Base-by-base conservation (phyloP, 2,797 vertebrate genomes). In the Siniperca scherzeri region DNA sequence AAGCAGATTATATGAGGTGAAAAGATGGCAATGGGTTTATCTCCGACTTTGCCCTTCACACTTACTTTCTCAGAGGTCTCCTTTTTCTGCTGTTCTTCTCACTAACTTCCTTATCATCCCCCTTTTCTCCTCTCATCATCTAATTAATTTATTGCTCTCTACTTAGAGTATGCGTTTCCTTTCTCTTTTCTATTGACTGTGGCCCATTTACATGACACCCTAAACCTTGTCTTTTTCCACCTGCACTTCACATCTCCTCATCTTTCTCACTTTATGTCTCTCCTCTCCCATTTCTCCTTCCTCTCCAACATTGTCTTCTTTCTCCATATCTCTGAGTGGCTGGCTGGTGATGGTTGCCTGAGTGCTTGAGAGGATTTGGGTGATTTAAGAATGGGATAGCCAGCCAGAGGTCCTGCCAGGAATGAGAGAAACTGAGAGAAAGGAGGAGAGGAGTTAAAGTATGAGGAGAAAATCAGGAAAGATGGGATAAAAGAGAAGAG, bases 1-100 rank as follows among this genome's bases (percentile, higher is more conserved):
- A 77, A 91, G 77, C 87, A 74, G 17, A 80, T 86, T 91, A 92
- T 87, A 93, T 73, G 64, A 82, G 46, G 33, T 77, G 68, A 84
- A 90, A 69, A 87, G 60, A 90, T 85, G 62, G 80, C 55, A 46
- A 17, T 4, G 7, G 3, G 50, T 83, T 80, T 80, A 56, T 80
- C 61, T 73, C 66, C 7, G 8, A 81, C 77, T 85, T 72, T 75
- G 75, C 66, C 88, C 74, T 86, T 87, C 77, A 85, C 74, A 73
- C 65, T 85, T 64, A 60, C 48, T 86, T 75, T 76, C 79, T 64
- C 65, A 64, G 64, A 65, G 57, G 48, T 71, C 57, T 50, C n/a
- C n/a, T 7, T 44, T 25, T 75, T 55, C 40, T 69, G 27, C 67
- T 48, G 25, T 13, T 83, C 74, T 60, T 85, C 19, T 59, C 69